Evolutionary conservation across 92 coral and sea anemone genomes (phyloP), one percentile per base, ranked within the genome.

Genomic region (Parazoanthus atlanticus): DNA sequence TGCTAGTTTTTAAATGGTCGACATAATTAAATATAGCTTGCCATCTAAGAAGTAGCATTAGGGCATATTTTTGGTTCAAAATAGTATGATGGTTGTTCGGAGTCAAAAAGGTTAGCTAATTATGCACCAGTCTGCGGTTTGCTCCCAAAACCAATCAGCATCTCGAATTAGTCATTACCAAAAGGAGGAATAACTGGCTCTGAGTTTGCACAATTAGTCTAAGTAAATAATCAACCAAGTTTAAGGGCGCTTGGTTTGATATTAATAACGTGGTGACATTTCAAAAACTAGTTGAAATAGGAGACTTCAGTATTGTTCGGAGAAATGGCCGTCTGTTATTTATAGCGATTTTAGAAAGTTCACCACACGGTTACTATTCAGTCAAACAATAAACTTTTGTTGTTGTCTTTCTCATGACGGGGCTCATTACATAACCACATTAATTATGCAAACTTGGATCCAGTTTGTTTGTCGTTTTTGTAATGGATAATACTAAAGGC

Each of bases 41-140:
- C 87, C 65, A 84, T 70, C 87, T 25, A 30, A 70, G n/a, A 34
- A 70, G 61, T 19, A 84, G 38, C 41, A 30, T 28, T 21, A 8
- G 67, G 31, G 38, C 77, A 23, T 69, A 66, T 16, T 26, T 71
- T 84, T 46, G 47, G 69, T 83, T 67, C 40, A 83, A 40, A 40
- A 66, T 28, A 49, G 10, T 58, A 21, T 38, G 31, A 41, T 82
- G 46, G 54, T 46, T 70, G n/a, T 84, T 43, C 33, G 79, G 76
- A 47, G 67, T 52, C 19, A 40, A n/a, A 66, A 49, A 82, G 36
- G 66, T 84, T 84, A 84, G 78, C 23, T 70, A 84, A 80, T 31
- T 58, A 26, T 25, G 73, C 34, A 67, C 67, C 78, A 70, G 72
- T 80, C 84, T 47, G 41, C 21, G 40, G 67, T 54, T 56, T 80